Evolutionary conservation across 2,888 invertebrate species (phyloP), one percentile per base, ranked within the genome.

Genomic region (Mythimna lalbum): DNA sequence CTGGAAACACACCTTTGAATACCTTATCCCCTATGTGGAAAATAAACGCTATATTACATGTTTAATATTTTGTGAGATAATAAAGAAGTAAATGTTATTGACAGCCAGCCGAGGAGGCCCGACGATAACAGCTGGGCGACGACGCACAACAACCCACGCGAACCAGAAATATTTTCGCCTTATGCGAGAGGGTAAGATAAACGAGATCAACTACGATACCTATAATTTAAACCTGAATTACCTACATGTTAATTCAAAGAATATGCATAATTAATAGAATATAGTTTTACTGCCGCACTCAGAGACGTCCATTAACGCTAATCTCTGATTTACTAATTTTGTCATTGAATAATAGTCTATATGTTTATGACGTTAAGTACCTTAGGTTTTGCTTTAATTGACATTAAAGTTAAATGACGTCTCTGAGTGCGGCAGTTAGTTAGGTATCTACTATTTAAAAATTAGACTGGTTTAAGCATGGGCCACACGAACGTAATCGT

Each of bases 31-130:
- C 14, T 36, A 12, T 55, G n/a, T 23, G 19, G 10, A 17, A 36
- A 47, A 27, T 14, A n/a, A 4, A n/a, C 17, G n/a, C 33, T 14
- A 50, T 49, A 0, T 39, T 36, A 27, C 1, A 17, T 53, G 33
- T 57, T 23, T 21, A 10, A 23, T n/a, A 3, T 6, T 12, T 6
- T 31, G 14, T 33, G 23, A 36, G 5, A 21, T 36, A 21, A 55
- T 61, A 50, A 55, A 47, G 6, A 55, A 43, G 53, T 36, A 31
- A 7, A 36, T 60, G 9, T 49, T 27, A 59, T 65, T 47, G 6
- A 69, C 84, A 90, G 90, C 21, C 82, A 86, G 21, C 85, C 83
- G 14, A 83, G 87, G 49, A 86, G 79, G 56, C 72, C 71, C 4
- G 87, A 86, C 0, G 87, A 88, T 5, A 85, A 52, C 43, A 71